Evolutionary conservation across 2,888 invertebrate genomes (phyloP), one percentile per base, ranked within the genome.

Genomic region (Phortica okadai): DNA sequence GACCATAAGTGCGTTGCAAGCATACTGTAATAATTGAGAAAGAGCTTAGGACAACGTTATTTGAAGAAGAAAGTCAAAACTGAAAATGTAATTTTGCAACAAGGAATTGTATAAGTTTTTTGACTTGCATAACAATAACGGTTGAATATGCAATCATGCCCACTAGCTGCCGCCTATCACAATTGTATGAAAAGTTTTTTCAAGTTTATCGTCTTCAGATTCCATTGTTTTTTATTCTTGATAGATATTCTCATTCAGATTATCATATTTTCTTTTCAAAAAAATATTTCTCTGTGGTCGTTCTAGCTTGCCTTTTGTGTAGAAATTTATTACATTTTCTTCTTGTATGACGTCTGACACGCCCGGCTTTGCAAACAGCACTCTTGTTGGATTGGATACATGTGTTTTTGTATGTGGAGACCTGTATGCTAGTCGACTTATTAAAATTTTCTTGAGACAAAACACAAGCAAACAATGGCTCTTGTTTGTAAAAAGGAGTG

Each of bases 321-420:
- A 79, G 82, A 85, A 85, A 85, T 86, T 85, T 85, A 85, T 84
- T 83, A 82, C 86, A 83, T 84, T 85, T n/a, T n/a, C n/a, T 82
- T 83, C 10, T 62, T 10, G 21, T 21, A 10, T 21, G 16, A 25
- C 21, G 59, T 56, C 14, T 2, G 54, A 14, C n/a, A 16, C 16
- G 56, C 16, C n/a, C 16, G 1, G 80, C 81, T 10, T 62, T 62
- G 10, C n/a, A 62, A 16, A 25, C 62, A 21, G 75, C 76, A 64
- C 78, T 82, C 79, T 76, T 79, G 14, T 67, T 67, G 69, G 42
- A 33, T 21, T 33, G 11, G 14, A 42, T 69, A 41, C 16, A 16
- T 66, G 25, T 33, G 66, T 66, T 6, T 6, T 21, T 67, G 14
- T 67, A 7, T n/a, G 6, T 77, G 33, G 58, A 75, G 74, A 77